Evolutionary conservation across 2,113 vertebrate genomes (phyloP).

Genomic region (Laticauda colubrina): DNA sequence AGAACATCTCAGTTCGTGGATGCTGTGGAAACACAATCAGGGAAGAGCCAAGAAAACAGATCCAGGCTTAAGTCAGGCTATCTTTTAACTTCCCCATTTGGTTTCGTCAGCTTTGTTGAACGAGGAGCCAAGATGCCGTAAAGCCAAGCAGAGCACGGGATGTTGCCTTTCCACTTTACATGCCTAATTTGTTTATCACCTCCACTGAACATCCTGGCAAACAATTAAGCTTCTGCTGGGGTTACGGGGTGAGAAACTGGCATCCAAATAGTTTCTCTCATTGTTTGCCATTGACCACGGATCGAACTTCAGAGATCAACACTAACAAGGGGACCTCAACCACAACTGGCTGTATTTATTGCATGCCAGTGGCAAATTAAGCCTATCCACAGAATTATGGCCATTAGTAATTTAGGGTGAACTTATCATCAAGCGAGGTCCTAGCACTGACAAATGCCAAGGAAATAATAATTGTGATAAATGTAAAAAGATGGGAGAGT

Average conservation of each 20-base stretch:
- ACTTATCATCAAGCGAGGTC: constrained; percentile 84
- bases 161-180: rapidly evolving
- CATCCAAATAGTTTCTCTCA: constrained; percentile 66
- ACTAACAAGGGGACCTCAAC: constrained; percentile 72
- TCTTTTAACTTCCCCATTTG: neutral
- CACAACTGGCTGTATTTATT: constrained; percentile 57
- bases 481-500: constrained; percentile 41
- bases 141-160: neutral
- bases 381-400: constrained; percentile 69
- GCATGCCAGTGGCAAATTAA: constrained; percentile 69
- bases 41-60: neutral
- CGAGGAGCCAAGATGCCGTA: neutral
- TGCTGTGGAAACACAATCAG: neutral
- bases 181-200: constrained; percentile 18
- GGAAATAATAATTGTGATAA: constrained; percentile 16
- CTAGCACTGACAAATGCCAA: constrained; percentile 68
- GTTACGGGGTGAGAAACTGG: constrained; percentile 67
- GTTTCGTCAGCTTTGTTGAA: neutral
- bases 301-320: constrained; percentile 64
- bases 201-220: constrained; percentile 30
- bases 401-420: constrained; percentile 81
- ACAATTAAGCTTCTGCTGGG: constrained; percentile 68
- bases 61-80: neutral
- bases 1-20: neutral
- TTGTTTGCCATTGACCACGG: constrained; percentile 54